A percentile compares a stretch with the other conserved stretches of the same genome.
These are phyloP conservation scores for Sylvilagus bachmani DNA, from an alignment of 2,113 vertebrate species.

Conservation along the genomic window DNA sequence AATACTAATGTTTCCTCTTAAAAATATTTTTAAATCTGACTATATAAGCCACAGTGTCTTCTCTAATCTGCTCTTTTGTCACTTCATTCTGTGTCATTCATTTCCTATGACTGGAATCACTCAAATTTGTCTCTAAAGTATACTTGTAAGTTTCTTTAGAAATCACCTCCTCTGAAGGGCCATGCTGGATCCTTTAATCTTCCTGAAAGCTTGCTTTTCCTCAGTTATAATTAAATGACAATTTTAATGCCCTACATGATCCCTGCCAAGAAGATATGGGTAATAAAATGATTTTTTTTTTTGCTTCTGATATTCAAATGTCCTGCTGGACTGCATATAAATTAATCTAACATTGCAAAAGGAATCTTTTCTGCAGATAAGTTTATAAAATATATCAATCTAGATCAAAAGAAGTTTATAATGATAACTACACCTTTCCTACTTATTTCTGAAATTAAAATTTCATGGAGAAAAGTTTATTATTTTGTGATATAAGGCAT, in stretches of 20 bases:
- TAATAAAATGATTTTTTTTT: slow-evolving; percentile 57
- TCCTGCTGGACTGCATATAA: slow-evolving; percentile 28
- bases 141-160: not conserved
- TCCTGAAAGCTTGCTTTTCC: slow-evolving; percentile 29
- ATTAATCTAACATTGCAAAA: slow-evolving; percentile 41
- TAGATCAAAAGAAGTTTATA: slow-evolving; percentile 19
- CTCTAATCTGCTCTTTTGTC: not conserved
- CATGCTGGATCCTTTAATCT: slow-evolving; percentile 54
- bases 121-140: slow-evolving; percentile 45
- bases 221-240: slow-evolving; percentile 71
- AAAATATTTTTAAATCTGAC: not conserved
- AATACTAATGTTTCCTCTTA: not conserved
- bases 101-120: not conserved
- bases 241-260: slow-evolving; percentile 61
- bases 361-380: not conserved
- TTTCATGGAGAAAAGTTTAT: not conserved
- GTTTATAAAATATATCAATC: not conserved
- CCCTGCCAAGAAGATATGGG: not conserved
- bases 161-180: slow-evolving; percentile 49
- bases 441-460: slow-evolving; percentile 46
- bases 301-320: slow-evolving; percentile 31
- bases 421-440: slow-evolving; percentile 5
- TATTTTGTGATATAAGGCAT: not conserved
- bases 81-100: not conserved
- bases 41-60: not conserved